Percentiles rank a stretch among this genome's conserved stretches.
Conservation (phyloP, 2,888 invertebrate genomes). For the Tipula vernalis region DNA sequence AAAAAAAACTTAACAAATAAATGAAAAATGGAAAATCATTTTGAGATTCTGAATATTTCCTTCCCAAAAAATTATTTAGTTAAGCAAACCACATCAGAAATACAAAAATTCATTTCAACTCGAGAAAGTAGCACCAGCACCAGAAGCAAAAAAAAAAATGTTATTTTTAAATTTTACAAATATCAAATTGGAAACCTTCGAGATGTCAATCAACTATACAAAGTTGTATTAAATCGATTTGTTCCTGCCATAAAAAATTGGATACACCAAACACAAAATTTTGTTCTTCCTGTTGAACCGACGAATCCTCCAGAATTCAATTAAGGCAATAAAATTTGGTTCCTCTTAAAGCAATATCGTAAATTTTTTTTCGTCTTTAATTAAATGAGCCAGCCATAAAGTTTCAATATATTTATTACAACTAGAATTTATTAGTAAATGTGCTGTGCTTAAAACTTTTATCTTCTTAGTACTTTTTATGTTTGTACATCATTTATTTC, state of each 20-base stretch:
- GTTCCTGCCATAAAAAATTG: neutral
- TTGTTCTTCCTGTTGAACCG: neutral
- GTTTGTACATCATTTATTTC: neutral
- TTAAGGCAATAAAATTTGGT: too few relatives aligned
- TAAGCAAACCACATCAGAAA: neutral
- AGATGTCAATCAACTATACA: neutral
- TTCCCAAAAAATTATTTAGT: neutral
- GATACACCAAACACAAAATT: too few relatives aligned
- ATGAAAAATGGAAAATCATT: neutral
- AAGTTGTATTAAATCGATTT: neutral
- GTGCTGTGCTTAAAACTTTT: neutral
- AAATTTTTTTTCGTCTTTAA: neutral
- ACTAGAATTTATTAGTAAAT: too few relatives aligned
- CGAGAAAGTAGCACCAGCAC: neutral
- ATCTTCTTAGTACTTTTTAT: neutral
- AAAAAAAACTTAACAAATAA: neutral
- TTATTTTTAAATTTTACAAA: neutral
- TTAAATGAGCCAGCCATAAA: neutral
- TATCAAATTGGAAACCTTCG: neutral
- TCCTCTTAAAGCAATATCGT: neutral
- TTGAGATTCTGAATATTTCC: neutral
- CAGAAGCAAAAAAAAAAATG: neutral
- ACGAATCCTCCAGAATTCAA: neutral
- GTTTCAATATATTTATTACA: neutral
- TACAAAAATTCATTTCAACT: neutral